Percentiles rank a stretch among this genome's conserved stretches.
These are phyloP conservation scores for Pelusios castaneus DNA, from an alignment of 2,113 vertebrate species.

Conservation along the genomic window DNA sequence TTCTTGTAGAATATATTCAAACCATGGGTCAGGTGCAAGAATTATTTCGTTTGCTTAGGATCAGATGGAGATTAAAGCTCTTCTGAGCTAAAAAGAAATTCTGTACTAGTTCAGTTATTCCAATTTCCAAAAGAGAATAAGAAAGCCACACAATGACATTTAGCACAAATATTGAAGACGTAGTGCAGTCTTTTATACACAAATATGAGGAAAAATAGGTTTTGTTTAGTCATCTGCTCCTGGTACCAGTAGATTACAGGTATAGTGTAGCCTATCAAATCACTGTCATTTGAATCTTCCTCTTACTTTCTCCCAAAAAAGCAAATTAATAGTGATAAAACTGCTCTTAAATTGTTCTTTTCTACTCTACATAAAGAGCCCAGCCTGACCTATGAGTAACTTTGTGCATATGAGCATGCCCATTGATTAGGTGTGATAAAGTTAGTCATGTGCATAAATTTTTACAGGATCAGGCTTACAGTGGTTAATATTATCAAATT, in stretches of 20 bases:
- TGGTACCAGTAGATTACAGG: slow-evolving; percentile 44
- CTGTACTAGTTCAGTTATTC: slow-evolving; percentile 51
- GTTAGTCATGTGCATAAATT: neutral
- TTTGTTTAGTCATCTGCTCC: slow-evolving; percentile 52
- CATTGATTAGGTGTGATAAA: neutral
- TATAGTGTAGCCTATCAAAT: slow-evolving; percentile 23
- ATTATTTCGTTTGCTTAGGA: neutral
- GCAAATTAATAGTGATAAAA: neutral
- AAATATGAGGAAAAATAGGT: slow-evolving; percentile 34
- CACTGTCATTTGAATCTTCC: neutral
- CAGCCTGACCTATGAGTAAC: neutral
- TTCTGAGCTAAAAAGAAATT: slow-evolving; percentile 43
- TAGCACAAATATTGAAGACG: slow-evolving; percentile 60
- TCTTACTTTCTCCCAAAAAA: neutral
- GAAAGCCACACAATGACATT: slow-evolving; percentile 39
- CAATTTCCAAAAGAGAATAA: slow-evolving; percentile 49
- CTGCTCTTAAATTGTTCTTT: neutral
- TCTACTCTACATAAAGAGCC: neutral
- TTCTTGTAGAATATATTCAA: slow-evolving; percentile 22
- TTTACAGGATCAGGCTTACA: neutral
- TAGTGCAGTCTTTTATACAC: slow-evolving; percentile 54
- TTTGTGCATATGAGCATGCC: neutral
- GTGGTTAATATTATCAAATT: neutral
- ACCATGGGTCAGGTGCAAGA: neutral
- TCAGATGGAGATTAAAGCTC: slow-evolving; percentile 56